phyloP scores from a whole-genome alignment of 53 echinoderm and acorn worm genomes.

The Zoroaster sp. region DNA sequence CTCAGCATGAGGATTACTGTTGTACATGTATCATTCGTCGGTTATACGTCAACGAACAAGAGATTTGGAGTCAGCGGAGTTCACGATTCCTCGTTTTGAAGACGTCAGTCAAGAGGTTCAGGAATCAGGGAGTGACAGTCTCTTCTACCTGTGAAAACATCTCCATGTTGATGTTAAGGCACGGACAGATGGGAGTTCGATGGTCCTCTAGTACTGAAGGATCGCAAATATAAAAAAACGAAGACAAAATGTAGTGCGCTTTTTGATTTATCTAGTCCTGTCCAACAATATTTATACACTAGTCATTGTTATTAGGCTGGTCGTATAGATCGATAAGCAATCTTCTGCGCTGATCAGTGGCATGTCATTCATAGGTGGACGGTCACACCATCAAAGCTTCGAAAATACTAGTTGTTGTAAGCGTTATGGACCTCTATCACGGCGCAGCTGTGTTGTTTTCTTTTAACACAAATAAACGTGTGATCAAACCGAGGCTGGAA shows the following conservation, averaged over 20 bases:
- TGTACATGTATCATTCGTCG: not conserved
- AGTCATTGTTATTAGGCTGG: not conserved
- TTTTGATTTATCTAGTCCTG: slow-evolving; percentile 27
- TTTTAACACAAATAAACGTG: too few species aligned
- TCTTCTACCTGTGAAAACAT: not conserved
- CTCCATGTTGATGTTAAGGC: not conserved
- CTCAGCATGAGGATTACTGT: too few species aligned
- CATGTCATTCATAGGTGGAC: not conserved
- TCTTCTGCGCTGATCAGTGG: not conserved
- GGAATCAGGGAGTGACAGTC: not conserved
- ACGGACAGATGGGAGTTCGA: not conserved
- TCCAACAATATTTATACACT: slow-evolving; percentile 35
- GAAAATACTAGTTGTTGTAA: too few species aligned
- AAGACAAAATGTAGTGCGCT: not conserved
- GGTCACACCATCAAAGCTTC: not conserved
- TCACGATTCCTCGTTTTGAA: not conserved
- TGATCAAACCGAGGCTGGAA: too few species aligned
- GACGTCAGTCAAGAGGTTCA: not conserved
- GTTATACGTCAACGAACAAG: not conserved
- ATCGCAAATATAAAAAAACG: too few species aligned
- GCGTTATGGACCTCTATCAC: too few species aligned
- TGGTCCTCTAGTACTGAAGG: not conserved
- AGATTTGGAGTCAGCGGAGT: not conserved
- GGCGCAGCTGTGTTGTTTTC: too few species aligned
- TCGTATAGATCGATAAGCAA: slow-evolving; percentile 9